A percentile compares a stretch with the other conserved stretches of the same genome.
phyloP scores from a whole-genome alignment of 1,140 invertebrate species.

The Lethrus apterus region DNA sequence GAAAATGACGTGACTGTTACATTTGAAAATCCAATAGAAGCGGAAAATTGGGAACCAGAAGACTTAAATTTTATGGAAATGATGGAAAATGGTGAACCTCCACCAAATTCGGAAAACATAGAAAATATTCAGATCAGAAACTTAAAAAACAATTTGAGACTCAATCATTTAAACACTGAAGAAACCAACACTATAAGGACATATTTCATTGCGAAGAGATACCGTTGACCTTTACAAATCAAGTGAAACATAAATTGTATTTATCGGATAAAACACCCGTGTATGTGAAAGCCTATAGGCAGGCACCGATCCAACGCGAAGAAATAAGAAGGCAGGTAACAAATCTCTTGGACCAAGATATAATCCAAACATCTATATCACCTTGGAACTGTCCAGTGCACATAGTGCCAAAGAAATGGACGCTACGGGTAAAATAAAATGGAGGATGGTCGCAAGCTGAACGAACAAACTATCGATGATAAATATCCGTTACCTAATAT shows the following conservation, averaged over 20 bases:
- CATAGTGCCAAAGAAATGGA: conserved; percentile 1
- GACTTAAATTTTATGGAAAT: no score
- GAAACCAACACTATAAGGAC: no score
- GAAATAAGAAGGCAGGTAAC: conserved; percentile 3
- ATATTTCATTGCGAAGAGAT: no score
- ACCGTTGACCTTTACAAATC: background rate
- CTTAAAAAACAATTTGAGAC: no score
- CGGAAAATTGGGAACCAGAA: no score
- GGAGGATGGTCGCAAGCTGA: conserved; percentile 2
- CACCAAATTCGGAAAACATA: no score
- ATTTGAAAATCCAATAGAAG: no score
- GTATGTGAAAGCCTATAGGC: conserved; percentile 5
- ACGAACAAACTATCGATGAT: conserved; percentile 2
- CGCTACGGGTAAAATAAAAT: conserved; percentile 1
- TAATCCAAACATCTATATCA: background rate
- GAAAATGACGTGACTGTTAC: no score
- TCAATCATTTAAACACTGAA: no score
- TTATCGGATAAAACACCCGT: background rate
- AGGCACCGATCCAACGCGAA: background rate
- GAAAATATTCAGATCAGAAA: no score
- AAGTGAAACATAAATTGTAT: background rate
- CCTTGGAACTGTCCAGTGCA: background rate
- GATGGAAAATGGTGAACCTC: no score
- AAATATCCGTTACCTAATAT: background rate
- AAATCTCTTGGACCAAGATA: conserved; percentile 1